Evolutionary conservation across 2,888 invertebrate species (phyloP), one percentile per base, ranked within the genome.

Genomic region (Stenodema calcarata): DNA sequence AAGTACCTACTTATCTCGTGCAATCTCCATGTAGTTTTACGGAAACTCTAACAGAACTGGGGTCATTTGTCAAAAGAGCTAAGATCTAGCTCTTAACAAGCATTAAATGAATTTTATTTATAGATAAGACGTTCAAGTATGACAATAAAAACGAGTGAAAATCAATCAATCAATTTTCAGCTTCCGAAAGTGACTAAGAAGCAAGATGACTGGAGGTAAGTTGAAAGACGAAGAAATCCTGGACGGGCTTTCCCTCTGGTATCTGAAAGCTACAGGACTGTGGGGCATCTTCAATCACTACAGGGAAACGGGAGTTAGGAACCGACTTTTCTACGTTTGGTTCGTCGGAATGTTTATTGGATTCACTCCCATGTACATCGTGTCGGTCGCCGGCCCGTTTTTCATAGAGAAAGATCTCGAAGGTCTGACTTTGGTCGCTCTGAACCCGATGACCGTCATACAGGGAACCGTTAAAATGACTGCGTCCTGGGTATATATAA

Each of bases 371-470:
- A 4, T 70, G 3, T 18, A 18, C 62, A 12, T 62, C 14, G 18
- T n/a, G 0, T n/a, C 27, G 27, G n/a, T 84, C 14, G 12, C 23
- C n/a, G 75, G 84, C 6, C 42, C 84, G 44, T 16, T 73, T 30
- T 73, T 75, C 47, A 44, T 18, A 3, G 84, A 73, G 23, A 84
- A 75, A n/a, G 62, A 70, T 35, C 35, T 86, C 23, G 81, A 73
- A 81, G 79, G 73, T 12, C 27, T 79, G 16, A 73, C 86, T 0
- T 9, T 86, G 47, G 42, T 42, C 23, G 11, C 81, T 27, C 73
- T 86, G 9, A 86, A 81, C n/a, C 86, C 86, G 1, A 62, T 86
- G n/a, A 70, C 86, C 11, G 14, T 30, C 16, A 47, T 86, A 12
- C 86, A 86, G 18, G 44, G 23, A 42, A 35, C 30, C 4, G 44